Evolutionary conservation across 2,888 invertebrate genomes (phyloP).

Genomic region (Automeris io): DNA sequence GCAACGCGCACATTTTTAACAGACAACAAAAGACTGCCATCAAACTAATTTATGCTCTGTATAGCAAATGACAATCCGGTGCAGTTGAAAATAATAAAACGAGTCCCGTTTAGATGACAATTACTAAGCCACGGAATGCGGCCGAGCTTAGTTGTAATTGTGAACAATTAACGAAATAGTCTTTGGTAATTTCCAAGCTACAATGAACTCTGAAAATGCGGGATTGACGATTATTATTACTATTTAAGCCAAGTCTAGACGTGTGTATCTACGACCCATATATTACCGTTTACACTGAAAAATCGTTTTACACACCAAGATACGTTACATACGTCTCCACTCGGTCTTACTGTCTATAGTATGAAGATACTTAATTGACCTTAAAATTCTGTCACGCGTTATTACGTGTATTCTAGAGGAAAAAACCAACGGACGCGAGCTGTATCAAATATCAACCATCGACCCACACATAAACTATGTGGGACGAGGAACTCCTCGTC

Average conservation of each 20-base stretch:
- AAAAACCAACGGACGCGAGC: no score
- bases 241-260: slow-evolving; percentile 1
- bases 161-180: slow-evolving; percentile 55
- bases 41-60: slow-evolving; percentile 33
- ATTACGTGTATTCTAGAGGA: no score
- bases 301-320: no score
- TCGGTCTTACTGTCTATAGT: no score
- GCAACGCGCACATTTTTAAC: slow-evolving; percentile 4
- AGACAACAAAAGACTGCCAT: slow-evolving; percentile 8
- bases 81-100: slow-evolving; percentile 32
- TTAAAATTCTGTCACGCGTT: no score
- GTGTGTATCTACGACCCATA: no score
- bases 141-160: slow-evolving; percentile 52
- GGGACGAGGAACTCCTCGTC: no score
- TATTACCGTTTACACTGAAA: no score
- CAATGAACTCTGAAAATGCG: slow-evolving; percentile 22
- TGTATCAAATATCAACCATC: no score
- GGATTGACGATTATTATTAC: slow-evolving; percentile 5
- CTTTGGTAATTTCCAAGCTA: slow-evolving; percentile 49
- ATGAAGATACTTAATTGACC: no score
- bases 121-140: slow-evolving; percentile 41
- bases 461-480: no score
- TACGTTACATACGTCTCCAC: no score
- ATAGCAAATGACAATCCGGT: slow-evolving; percentile 28
- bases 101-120: slow-evolving; percentile 27